Evolutionary conservation across 2,797 vertebrate species (phyloP).

Genomic region (Pteropus rufus): DNA sequence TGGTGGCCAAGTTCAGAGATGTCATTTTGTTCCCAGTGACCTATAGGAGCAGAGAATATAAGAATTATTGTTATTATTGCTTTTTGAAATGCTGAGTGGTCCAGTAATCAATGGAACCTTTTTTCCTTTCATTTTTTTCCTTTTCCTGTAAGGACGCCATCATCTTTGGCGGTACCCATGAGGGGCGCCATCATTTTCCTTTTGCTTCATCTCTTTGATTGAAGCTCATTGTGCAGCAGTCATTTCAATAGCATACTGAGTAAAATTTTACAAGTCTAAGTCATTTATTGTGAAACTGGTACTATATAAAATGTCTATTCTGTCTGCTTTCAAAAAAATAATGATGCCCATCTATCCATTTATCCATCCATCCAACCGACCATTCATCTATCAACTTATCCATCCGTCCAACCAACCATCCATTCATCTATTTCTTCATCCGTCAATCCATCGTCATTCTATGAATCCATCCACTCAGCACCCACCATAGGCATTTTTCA

Average conservation of each 20-base stretch:
- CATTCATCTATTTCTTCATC: not conserved
- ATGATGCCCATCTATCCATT: not conserved
- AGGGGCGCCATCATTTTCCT: not conserved
- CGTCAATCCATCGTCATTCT: not conserved
- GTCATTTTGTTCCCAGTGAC: slow-evolving; percentile 99
- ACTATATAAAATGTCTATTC: not conserved
- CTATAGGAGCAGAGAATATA: slow-evolving; percentile 79
- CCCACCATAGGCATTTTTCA: not conserved
- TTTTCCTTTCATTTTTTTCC: not conserved
- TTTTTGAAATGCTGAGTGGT: not conserved
- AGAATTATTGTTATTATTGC: not conserved
- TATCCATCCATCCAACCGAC: not conserved
- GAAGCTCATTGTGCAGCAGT: not conserved
- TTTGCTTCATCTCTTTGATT: not conserved
- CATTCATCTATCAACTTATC: no score
- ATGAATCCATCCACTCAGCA: not conserved
- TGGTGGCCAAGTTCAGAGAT: slow-evolving; percentile 95
- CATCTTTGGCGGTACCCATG: not conserved
- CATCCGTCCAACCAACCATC: not conserved
- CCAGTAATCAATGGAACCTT: not conserved
- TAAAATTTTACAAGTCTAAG: not conserved
- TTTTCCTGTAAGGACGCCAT: not conserved
- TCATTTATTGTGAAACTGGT: not conserved
- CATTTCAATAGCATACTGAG: not conserved
- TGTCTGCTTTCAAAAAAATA: slow-evolving; percentile 27